phyloP scores from a whole-genome alignment of 2,797 vertebrate species.

The Poeciliopsis presidionis region DNA sequence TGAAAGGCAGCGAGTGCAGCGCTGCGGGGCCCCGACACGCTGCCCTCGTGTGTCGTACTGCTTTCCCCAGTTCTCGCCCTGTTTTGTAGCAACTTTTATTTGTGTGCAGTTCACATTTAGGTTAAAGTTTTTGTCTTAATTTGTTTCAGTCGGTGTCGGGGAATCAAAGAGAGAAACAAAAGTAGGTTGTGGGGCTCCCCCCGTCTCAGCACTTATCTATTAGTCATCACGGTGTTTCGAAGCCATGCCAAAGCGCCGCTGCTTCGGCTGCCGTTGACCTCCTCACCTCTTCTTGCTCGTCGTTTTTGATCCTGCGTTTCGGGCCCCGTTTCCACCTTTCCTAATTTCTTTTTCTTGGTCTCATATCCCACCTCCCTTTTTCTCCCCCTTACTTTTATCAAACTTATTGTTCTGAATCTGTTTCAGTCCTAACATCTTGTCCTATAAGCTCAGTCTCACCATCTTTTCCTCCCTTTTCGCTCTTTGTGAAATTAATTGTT shows the following conservation, averaged over 20 bases:
- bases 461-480: background rate
- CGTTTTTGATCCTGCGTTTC: background rate
- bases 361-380: background rate
- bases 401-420: background rate
- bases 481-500: background rate
- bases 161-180: conserved; percentile 53
- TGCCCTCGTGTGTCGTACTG: conserved; percentile 12
- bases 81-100: conserved; percentile 41
- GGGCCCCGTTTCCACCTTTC: background rate
- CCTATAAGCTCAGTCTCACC: background rate
- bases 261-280: background rate
- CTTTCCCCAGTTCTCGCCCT: conserved; percentile 21
- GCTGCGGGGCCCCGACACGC: conserved; percentile 45
- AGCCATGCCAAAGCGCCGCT: background rate
- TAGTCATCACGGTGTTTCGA: conserved; percentile 34
- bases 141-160: conserved; percentile 19
- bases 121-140: conserved; percentile 40
- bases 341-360: background rate
- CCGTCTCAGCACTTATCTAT: conserved; percentile 50
- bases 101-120: conserved; percentile 38
- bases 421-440: background rate
- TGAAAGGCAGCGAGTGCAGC: conserved; percentile 62
- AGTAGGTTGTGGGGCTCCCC: conserved; percentile 34
- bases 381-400: background rate
- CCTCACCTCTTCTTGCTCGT: conserved; percentile 10